Conservation (phyloP, 2,797 vertebrate genomes). For the Siniperca obscura region DNA sequence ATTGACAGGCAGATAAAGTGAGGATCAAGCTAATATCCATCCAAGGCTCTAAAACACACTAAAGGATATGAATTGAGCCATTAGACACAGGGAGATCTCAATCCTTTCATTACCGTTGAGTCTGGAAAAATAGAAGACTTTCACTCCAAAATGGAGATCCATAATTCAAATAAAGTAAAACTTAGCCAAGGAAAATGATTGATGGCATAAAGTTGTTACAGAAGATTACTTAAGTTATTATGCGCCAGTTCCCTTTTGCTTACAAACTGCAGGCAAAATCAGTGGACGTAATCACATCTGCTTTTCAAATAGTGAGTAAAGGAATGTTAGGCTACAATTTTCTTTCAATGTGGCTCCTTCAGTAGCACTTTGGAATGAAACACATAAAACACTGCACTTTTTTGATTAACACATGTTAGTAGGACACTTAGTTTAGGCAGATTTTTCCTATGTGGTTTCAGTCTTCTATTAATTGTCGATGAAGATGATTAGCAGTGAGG, state of each 20-base stretch:
- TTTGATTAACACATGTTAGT: slow-evolving; percentile 20
- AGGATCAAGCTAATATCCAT: slow-evolving; percentile 67
- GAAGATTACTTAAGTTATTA: slow-evolving; percentile 28
- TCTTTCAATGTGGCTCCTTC: neutral
- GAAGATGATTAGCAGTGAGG: slow-evolving; percentile 38
- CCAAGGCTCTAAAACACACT: slow-evolving; percentile 61
- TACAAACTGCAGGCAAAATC: slow-evolving; percentile 20
- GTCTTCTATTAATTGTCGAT: slow-evolving; percentile 33
- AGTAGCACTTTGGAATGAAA: slow-evolving; percentile 12
- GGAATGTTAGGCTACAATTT: slow-evolving; percentile 20
- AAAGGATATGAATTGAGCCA: slow-evolving; percentile 65
- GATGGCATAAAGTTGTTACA: slow-evolving; percentile 34
- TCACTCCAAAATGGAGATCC: slow-evolving; percentile 53
- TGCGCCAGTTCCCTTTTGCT: slow-evolving; percentile 20
- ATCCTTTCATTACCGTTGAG: slow-evolving; percentile 47
- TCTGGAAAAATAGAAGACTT: slow-evolving; percentile 45
- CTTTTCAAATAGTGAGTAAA: slow-evolving; percentile 11
- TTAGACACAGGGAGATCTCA: slow-evolving; percentile 61
- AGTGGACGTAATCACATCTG: slow-evolving; percentile 25
- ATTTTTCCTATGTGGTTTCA: slow-evolving; percentile 25
- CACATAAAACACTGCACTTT: neutral
- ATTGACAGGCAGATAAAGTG: slow-evolving; percentile 65
- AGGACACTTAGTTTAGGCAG: slow-evolving; percentile 12
- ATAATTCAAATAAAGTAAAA: slow-evolving; percentile 55
- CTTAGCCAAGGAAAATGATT: slow-evolving; percentile 26